Conservation (phyloP, 1,140 invertebrate species). For the Sweltsa coloradensis region DNA sequence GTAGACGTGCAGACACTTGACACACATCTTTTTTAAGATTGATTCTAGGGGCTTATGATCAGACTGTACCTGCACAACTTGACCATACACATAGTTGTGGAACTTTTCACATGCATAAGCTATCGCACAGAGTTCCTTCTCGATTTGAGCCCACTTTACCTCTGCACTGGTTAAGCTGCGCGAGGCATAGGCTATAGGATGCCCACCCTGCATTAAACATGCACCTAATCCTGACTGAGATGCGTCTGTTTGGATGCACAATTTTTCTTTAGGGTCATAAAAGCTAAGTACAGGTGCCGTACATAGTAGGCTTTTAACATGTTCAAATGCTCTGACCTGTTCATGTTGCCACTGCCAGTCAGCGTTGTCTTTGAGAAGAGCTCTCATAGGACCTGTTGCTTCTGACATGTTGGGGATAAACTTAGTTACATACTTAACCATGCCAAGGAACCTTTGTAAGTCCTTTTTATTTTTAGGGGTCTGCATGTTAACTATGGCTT, state of each 20-base stretch:
- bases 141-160: conserved; percentile 20
- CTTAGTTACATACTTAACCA: conserved; percentile 23
- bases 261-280: conserved; percentile 19
- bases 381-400: conserved; percentile 12
- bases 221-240: conserved; percentile 14
- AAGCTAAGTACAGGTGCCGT: conserved; percentile 17
- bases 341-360: conserved; percentile 13
- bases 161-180: conserved; percentile 18
- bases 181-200: conserved; percentile 27
- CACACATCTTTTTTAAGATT: conserved; percentile 28
- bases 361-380: conserved; percentile 14
- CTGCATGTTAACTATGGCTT: conserved; percentile 24
- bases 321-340: no score
- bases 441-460: conserved; percentile 25
- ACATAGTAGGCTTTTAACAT: no score
- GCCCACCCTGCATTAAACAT: conserved; percentile 17
- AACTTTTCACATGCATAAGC: conserved; percentile 18
- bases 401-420: conserved; percentile 19
- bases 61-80: conserved; percentile 13
- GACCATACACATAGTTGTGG: conserved; percentile 20
- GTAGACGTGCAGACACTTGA: no score
- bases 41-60: conserved; percentile 20
- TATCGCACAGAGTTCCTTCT: conserved; percentile 19
- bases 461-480: conserved; percentile 22
- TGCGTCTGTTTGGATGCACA: conserved; percentile 15